phyloP scores from a whole-genome alignment of 1,140 invertebrate genomes.

The Cydia amplana region DNA sequence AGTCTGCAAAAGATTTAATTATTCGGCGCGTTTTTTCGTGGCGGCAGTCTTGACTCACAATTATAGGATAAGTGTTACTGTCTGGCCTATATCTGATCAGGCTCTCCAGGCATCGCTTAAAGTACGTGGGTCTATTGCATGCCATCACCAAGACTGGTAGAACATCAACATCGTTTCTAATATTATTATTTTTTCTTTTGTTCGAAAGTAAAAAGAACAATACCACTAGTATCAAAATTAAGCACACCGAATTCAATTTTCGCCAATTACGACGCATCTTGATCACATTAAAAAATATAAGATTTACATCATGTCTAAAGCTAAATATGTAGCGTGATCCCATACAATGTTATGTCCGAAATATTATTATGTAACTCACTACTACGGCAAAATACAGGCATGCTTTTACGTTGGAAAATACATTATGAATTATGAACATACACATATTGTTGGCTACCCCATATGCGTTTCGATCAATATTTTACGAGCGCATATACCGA shows the following conservation, averaged over 20 bases:
- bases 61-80: conserved; percentile 94
- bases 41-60: conserved; percentile 96
- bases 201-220: neutral
- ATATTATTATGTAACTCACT: too few relatives aligned
- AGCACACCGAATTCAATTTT: neutral
- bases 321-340: too few relatives aligned
- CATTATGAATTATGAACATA: too few relatives aligned
- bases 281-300: neutral
- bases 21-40: conserved; percentile 91
- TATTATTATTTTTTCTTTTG: conserved; percentile 4
- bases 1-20: conserved; percentile 87
- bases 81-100: conserved; percentile 92
- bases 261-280: neutral
- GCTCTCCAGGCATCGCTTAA: conserved; percentile 93
- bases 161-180: conserved; percentile 77
- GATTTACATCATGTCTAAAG: too few relatives aligned
- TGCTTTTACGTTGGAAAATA: neutral
- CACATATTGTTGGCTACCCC: neutral
- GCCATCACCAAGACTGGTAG: conserved; percentile 96
- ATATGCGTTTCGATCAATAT: conserved; percentile 11
- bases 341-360: too few relatives aligned
- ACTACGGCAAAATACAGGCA: too few relatives aligned
- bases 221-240: neutral
- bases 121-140: conserved; percentile 88
- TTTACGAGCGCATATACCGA: neutral